Percentiles rank a stretch among this genome's conserved stretches.
phyloP scores from a whole-genome alignment of 2,888 invertebrate species.

The Drosophila algonquin region DNA sequence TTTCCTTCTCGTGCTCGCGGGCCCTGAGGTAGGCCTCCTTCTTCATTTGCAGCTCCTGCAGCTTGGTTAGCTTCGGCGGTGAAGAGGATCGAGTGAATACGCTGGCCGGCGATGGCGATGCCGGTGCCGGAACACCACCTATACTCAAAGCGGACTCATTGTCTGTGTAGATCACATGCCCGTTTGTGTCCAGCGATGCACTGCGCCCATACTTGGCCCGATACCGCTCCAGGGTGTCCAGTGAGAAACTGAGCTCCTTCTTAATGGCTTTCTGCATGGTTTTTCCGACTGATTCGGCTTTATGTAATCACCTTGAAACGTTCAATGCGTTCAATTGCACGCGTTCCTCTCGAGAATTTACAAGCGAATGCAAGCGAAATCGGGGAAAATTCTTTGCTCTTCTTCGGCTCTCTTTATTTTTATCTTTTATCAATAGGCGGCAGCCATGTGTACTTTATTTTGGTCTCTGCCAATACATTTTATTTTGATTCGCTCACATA shows the following conservation, averaged over 20 bases:
- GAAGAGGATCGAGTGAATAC: conserved; percentile 54
- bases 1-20: conserved; percentile 65
- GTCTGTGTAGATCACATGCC: conserved; percentile 39
- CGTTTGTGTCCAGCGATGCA: conserved; percentile 66
- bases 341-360: conserved; percentile 71
- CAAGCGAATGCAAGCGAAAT: conserved; percentile 69
- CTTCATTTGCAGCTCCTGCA: conserved; percentile 69
- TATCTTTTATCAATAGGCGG: conserved; percentile 77
- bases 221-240: conserved; percentile 71
- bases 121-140: background rate
- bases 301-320: conserved; percentile 76
- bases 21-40: conserved; percentile 70
- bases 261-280: conserved; percentile 67
- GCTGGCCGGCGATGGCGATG: conserved; percentile 49
- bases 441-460: conserved; percentile 63
- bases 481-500: conserved; percentile 39
- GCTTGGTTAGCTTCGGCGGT: conserved; percentile 64
- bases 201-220: conserved; percentile 71
- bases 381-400: conserved; percentile 52
- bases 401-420: conserved; percentile 68
- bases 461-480: conserved; percentile 62
- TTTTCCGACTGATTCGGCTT: conserved; percentile 37
- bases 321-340: conserved; percentile 42
- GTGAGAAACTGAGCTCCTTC: conserved; percentile 70
- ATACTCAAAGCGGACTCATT: conserved; percentile 14